phyloP scores from a whole-genome alignment of 2,113 vertebrate genomes.

The Synodontis membranacea region DNA sequence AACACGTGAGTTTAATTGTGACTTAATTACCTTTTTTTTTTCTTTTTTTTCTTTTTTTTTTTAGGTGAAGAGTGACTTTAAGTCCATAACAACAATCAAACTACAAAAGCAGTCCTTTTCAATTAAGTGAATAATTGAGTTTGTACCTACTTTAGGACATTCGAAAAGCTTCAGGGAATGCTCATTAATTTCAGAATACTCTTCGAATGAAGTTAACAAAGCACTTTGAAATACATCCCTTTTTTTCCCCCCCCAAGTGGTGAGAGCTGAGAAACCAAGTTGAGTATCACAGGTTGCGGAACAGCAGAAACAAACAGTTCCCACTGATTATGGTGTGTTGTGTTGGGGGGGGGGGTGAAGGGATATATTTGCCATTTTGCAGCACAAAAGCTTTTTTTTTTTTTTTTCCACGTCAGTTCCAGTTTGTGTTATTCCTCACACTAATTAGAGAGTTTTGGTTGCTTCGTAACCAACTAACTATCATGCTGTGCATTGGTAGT shows the following conservation, averaged over 20 bases:
- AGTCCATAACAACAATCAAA: background rate
- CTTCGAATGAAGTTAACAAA: background rate
- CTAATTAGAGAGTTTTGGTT: background rate
- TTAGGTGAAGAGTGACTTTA: background rate
- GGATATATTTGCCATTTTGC: background rate
- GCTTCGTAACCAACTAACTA: background rate
- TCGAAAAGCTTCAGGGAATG: background rate
- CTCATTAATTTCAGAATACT: background rate
- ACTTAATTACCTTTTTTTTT: background rate
- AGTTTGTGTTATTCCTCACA: background rate
- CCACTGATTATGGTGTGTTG: background rate
- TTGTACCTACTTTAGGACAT: background rate
- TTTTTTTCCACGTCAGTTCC: background rate
- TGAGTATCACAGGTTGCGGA: background rate
- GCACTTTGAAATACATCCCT: background rate
- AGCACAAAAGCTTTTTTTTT: background rate
- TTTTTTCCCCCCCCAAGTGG: background rate
- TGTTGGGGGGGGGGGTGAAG: background rate
- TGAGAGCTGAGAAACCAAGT: background rate
- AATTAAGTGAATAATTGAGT: background rate
- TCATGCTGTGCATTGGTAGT: background rate
- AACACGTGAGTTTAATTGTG: background rate
- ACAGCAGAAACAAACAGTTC: background rate
- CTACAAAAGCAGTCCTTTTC: background rate
- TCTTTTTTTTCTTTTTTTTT: background rate